These are phyloP conservation scores for Cynocephalus volans DNA, from an alignment of 2,113 vertebrate species.

Conservation along the genomic window DNA sequence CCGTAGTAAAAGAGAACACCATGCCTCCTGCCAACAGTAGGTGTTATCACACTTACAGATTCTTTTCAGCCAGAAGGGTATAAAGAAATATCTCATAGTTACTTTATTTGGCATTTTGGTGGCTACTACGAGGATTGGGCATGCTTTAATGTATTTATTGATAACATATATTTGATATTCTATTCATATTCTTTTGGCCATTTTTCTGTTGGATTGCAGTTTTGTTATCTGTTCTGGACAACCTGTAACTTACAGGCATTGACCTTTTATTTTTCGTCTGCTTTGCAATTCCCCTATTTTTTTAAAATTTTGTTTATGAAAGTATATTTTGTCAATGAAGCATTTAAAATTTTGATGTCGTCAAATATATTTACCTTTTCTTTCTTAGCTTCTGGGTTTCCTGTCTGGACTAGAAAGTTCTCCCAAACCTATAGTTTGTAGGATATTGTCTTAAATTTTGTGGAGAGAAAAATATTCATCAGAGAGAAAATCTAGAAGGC, in stretches of 20 bases:
- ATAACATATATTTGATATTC: slow-evolving; percentile 1
- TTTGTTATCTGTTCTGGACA: not conserved
- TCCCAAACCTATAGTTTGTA: not conserved
- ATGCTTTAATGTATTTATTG: not conserved
- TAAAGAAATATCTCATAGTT: not conserved
- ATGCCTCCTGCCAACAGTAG: not conserved
- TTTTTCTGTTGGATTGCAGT: not conserved
- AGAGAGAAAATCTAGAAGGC: not conserved
- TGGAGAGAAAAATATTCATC: not conserved
- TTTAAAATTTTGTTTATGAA: not conserved
- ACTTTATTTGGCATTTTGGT: not conserved
- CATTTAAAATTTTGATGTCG: not conserved
- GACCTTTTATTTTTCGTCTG: not conserved
- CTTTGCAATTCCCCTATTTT: not conserved
- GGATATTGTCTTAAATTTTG: not conserved
- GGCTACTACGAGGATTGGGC: not conserved
- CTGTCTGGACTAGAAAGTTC: not conserved
- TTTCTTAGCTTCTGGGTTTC: not conserved
- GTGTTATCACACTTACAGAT: not conserved
- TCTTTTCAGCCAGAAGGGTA: not conserved
- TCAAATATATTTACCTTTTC: not conserved
- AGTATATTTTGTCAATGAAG: not conserved
- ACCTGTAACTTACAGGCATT: not conserved
- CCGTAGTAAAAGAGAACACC: not conserved
- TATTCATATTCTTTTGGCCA: not conserved